These are phyloP conservation scores for Huso huso DNA, from an alignment of 2,797 vertebrate genomes.

Conservation along the genomic window DNA sequence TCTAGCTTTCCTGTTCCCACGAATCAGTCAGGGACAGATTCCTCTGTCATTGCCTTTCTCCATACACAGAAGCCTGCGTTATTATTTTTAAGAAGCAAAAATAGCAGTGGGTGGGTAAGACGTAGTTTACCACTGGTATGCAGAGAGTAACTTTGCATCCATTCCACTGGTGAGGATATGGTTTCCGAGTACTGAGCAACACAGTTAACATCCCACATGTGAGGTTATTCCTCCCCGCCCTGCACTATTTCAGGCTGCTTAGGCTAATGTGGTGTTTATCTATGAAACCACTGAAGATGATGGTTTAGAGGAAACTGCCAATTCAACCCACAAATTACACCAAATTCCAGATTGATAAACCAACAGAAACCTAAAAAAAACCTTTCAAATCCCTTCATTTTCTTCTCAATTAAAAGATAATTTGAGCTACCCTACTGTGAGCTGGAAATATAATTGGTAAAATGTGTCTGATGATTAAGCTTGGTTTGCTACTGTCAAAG, in stretches of 20 bases:
- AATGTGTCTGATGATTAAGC: no score
- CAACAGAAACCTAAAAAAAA: constrained; percentile 6
- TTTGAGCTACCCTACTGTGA: no score
- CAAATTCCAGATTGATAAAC: constrained; percentile 30
- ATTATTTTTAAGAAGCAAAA: constrained; percentile 36
- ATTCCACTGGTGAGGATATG: constrained; percentile 47
- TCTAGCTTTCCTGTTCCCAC: constrained; percentile 5
- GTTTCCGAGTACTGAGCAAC: constrained; percentile 44
- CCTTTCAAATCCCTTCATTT: no score
- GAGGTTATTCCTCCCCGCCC: constrained; percentile 49
- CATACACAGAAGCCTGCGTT: background rate
- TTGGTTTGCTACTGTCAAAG: no score
- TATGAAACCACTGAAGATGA: constrained; percentile 40
- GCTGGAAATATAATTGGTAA: no score
- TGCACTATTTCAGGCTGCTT: constrained; percentile 48
- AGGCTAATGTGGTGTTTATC: constrained; percentile 46
- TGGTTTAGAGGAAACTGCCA: constrained; percentile 12
- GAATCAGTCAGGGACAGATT: constrained; percentile 6
- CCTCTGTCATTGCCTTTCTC: background rate
- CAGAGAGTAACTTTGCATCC: constrained; percentile 54
- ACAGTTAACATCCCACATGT: constrained; percentile 50
- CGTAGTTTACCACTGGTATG: constrained; percentile 64
- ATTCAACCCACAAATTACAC: background rate
- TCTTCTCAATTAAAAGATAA: no score
- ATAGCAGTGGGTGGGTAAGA: constrained; percentile 68